Evolutionary conservation across 1,140 invertebrate species (phyloP).

Genomic region (Aphelinus certus): DNA sequence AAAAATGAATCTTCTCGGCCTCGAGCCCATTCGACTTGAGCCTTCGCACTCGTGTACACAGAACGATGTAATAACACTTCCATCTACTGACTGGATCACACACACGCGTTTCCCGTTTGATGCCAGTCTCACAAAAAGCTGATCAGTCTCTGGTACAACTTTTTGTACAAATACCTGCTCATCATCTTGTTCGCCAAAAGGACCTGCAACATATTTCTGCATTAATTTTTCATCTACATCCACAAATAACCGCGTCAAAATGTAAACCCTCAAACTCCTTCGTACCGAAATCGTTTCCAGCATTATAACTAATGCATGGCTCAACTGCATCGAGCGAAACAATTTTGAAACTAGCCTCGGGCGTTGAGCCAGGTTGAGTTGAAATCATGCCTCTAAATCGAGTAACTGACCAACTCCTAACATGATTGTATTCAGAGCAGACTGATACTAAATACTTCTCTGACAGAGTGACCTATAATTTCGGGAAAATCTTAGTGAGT

Average conservation of each 20-base stretch:
- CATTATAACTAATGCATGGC: slow-evolving; percentile 77
- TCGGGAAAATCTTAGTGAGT: not conserved
- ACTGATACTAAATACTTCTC: slow-evolving; percentile 98
- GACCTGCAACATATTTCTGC: slow-evolving; percentile 70
- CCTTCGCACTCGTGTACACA: slow-evolving; percentile 98
- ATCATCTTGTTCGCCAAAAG: slow-evolving; percentile 97
- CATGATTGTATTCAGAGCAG: slow-evolving; percentile 98
- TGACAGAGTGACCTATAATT: slow-evolving; percentile 86
- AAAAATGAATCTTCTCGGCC: slow-evolving; percentile 90
- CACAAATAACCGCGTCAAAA: not conserved
- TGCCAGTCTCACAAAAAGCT: slow-evolving; percentile 91
- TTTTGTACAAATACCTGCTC: slow-evolving; percentile 98
- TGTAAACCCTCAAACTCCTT: not conserved
- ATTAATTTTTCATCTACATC: not conserved
- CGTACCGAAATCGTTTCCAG: slow-evolving; percentile 83
- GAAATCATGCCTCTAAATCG: slow-evolving; percentile 97
- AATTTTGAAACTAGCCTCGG: slow-evolving; percentile 96
- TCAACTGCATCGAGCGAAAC: slow-evolving; percentile 88
- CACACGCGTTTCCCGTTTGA: slow-evolving; percentile 97
- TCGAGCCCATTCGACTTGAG: slow-evolving; percentile 88
- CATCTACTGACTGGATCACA: slow-evolving; percentile 93
- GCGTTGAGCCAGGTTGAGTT: slow-evolving; percentile 96
- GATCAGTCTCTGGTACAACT: slow-evolving; percentile 95
- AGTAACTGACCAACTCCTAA: slow-evolving; percentile 95
- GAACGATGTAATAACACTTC: slow-evolving; percentile 93